Percentiles rank a stretch among this genome's conserved stretches.
Evolutionary conservation across 1,140 invertebrate genomes (phyloP).

Genomic region (Nixonia krombeini): DNA sequence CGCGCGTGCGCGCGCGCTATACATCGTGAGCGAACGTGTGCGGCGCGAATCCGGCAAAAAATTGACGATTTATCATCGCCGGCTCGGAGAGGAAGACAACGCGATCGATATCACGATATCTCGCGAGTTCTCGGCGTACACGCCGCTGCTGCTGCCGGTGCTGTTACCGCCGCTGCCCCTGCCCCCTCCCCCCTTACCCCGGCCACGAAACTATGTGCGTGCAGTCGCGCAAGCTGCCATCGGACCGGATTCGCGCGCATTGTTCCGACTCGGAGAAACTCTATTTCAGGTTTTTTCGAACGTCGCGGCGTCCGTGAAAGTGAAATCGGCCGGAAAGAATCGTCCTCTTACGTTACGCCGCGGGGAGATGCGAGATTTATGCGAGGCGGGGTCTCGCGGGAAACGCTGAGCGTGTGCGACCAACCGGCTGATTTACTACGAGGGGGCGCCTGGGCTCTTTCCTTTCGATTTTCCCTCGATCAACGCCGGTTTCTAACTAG

Average conservation of each 20-base stretch:
- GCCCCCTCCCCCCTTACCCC: neutral
- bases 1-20: constrained; percentile 20
- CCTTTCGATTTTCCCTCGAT: too few species aligned
- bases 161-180: neutral
- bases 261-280: constrained; percentile 37
- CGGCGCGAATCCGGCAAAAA: too few species aligned
- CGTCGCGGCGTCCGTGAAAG: constrained; percentile 21
- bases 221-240: constrained; percentile 34
- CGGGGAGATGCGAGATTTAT: too few species aligned
- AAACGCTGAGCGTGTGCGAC: too few species aligned
- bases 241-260: constrained; percentile 32
- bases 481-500: too few species aligned
- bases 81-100: constrained; percentile 42
- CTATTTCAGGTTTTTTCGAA: constrained; percentile 32
- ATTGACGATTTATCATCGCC: constrained; percentile 51
- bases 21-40: constrained; percentile 40
- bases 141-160: constrained; percentile 15
- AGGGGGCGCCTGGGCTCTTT: too few species aligned
- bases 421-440: too few species aligned
- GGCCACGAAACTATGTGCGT: too few species aligned
- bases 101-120: constrained; percentile 49
- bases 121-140: constrained; percentile 41
- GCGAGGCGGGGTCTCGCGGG: too few species aligned
- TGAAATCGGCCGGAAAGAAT: too few species aligned
- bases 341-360: too few species aligned